Conservation (phyloP, 2,888 invertebrate genomes). For the Digitonthophagus gazella region DNA sequence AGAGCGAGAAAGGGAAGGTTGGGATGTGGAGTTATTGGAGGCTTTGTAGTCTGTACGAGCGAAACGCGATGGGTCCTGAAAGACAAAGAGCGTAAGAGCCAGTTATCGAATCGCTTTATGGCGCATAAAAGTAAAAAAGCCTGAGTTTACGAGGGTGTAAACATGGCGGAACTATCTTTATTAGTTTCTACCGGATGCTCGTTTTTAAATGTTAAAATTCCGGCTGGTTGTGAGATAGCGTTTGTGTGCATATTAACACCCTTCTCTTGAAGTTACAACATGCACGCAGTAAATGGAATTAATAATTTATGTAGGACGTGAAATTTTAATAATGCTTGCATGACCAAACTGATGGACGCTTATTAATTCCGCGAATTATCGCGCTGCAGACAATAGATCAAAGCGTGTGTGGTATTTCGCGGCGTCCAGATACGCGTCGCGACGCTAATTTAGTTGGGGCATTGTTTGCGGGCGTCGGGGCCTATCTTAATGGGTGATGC, state of each 20-base stretch:
- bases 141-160: background rate
- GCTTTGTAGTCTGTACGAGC: background rate
- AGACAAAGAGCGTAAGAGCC: background rate
- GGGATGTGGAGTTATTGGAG: background rate
- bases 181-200: background rate
- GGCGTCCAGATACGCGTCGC: background rate
- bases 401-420: background rate
- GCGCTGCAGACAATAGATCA: background rate
- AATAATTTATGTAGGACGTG: background rate
- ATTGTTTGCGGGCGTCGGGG: background rate
- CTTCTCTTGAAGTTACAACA: too few species aligned
- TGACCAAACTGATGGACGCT: background rate
- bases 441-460: background rate
- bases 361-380: background rate
- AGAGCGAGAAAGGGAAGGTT: background rate
- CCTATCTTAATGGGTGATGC: conserved; percentile 16
- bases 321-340: background rate
- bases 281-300: too few species aligned
- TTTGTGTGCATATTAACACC: too few species aligned
- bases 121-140: background rate
- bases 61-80: background rate
- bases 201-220: too few species aligned
- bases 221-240: too few species aligned
- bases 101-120: background rate
- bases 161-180: background rate